phyloP scores from a whole-genome alignment of 1,140 invertebrate species.

The Formica exsecta region DNA sequence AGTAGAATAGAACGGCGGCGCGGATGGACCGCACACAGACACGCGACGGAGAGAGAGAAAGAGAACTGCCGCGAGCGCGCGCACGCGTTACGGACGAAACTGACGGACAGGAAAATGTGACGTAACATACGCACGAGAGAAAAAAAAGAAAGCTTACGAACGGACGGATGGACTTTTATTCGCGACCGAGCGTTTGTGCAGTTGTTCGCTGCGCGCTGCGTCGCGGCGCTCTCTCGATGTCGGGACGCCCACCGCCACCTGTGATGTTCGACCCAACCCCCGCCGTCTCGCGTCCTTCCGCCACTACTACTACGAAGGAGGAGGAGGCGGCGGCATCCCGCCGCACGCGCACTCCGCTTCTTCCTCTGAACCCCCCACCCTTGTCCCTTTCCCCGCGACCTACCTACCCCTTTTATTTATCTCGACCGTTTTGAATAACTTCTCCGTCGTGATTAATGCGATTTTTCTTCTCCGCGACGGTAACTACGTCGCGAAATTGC shows the following conservation, averaged over 20 bases:
- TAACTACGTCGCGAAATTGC: slow-evolving; percentile 21
- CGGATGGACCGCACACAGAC: slow-evolving; percentile 7
- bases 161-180: slow-evolving; percentile 41
- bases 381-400: neutral
- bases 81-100: neutral
- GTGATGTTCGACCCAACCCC: slow-evolving; percentile 75
- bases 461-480: slow-evolving; percentile 46
- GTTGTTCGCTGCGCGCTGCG: slow-evolving; percentile 78
- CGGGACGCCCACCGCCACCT: slow-evolving; percentile 83
- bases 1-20: slow-evolving; percentile 57
- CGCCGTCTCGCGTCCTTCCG: slow-evolving; percentile 64
- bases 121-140: slow-evolving; percentile 30
- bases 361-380: neutral
- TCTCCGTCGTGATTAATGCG: slow-evolving; percentile 39
- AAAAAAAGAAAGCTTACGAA: neutral
- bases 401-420: slow-evolving; percentile 23
- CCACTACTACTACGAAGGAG: neutral
- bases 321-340: slow-evolving; percentile 10
- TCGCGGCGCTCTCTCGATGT: slow-evolving; percentile 79
- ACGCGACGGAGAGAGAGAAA: neutral
- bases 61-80: neutral
- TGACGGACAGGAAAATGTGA: neutral
- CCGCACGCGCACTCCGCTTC: slow-evolving; percentile 50
- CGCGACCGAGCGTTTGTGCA: slow-evolving; percentile 64
- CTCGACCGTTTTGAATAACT: slow-evolving; percentile 53